Base-by-base conservation (phyloP, 2,888 invertebrate species). In the Acrobeloides nanus region DNA sequence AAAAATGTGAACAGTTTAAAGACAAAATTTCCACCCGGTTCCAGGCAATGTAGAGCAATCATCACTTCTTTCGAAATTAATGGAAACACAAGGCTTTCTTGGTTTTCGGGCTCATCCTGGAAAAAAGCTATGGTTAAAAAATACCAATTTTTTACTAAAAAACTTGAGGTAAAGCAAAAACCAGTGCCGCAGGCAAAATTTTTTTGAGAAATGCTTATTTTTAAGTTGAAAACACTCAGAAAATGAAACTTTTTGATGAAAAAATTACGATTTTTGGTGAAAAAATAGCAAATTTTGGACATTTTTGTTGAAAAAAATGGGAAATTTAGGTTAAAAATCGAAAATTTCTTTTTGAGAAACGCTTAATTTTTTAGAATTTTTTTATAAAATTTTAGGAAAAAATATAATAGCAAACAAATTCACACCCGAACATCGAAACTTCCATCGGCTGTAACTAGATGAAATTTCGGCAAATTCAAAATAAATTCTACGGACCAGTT, bases 371-470 rank as follows among this genome's bases (percentile, higher is more conserved):
- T 1, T 31, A 2, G 17, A 31, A 31, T 15, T 31, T 31, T 3
- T n/a, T n/a, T n/a, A n/a, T n/a, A n/a, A n/a, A n/a, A n/a, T n/a
- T n/a, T n/a, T n/a, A n/a, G n/a, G n/a, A n/a, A n/a, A n/a, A n/a
- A n/a, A n/a, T n/a, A n/a, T n/a, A n/a, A n/a, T n/a, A 15, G 8
- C 17, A 6, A 33, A 39, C 44, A 3, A 44, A 2, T 40, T 25
- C 43, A 42, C 18, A 40, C 49, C 31, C 24, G 35, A 26, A 29
- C 37, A 51, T 57, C 53, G 12, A 59, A 46, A 31, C 63, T 59
- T 15, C 64, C 62, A 47, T 62, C 62, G 8, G 55, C 50, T n/a
- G 62, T 64, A 10, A 62, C 50, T 15, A 62, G 33, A 40, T 56
- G 44, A 24, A 57, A 55, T 18, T 38, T 39, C n/a, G 34, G n/a